A percentile compares a stretch with the other conserved stretches of the same genome.
Evolutionary conservation across 2,797 vertebrate species (phyloP).

Genomic region (Danio aesculapii): DNA sequence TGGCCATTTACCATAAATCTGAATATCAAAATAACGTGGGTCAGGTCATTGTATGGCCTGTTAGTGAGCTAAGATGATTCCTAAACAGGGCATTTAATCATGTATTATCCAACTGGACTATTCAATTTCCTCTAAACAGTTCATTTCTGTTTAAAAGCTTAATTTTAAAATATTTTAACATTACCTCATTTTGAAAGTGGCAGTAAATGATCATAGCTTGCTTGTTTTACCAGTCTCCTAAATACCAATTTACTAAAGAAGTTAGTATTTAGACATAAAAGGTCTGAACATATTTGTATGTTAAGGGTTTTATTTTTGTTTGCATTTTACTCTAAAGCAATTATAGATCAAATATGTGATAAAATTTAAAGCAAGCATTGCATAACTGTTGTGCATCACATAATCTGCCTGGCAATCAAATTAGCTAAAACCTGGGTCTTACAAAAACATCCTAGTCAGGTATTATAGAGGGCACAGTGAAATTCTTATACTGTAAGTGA

Average conservation of each 20-base stretch:
- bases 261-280: neutral
- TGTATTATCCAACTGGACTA: neutral
- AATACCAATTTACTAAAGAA: neutral
- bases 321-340: too few relatives aligned
- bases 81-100: neutral
- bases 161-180: conserved; percentile 4
- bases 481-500: conserved; percentile 31
- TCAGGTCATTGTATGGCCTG: neutral
- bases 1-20: conserved; percentile 22
- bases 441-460: conserved; percentile 10
- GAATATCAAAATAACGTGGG: neutral
- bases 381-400: conserved; percentile 8
- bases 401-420: conserved; percentile 43
- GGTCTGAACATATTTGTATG: neutral
- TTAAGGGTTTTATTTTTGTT: neutral
- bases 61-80: conserved; percentile 18
- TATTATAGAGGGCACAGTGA: conserved; percentile 31
- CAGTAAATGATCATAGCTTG: conserved; percentile 19
- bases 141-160: conserved; percentile 1
- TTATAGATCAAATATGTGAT: neutral
- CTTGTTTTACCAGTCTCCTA: neutral
- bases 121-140: neutral
- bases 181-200: conserved; percentile 32
- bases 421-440: conserved; percentile 14
- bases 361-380: conserved; percentile 11